Evolutionary conservation across 2,113 vertebrate species (phyloP).

Genomic region (Paedocypris sp.): DNA sequence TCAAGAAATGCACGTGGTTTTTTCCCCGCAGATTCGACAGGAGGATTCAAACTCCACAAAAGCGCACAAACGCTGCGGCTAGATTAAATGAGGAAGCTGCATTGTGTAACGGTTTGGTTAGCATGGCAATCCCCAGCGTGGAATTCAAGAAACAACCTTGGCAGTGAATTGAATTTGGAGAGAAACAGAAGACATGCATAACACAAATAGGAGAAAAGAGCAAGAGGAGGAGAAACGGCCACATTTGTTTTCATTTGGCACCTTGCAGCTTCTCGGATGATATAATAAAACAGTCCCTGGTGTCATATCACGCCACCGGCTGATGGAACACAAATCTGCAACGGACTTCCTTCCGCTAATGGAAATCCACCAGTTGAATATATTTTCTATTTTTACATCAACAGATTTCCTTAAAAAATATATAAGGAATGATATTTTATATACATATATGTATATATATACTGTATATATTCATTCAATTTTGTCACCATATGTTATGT

Average conservation of each 20-base stretch:
- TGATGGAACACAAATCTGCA: constrained; percentile 3
- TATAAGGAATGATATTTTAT: too few relatives aligned
- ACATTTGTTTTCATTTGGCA: constrained; percentile 61
- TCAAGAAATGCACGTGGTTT: not conserved
- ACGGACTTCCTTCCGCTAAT: constrained; percentile 16
- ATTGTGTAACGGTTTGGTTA: constrained; percentile 5
- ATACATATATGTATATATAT: too few relatives aligned
- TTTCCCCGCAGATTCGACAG: not conserved
- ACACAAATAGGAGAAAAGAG: constrained; percentile 32
- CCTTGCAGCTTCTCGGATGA: constrained; percentile 44
- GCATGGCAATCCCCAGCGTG: constrained; percentile 4
- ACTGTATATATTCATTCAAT: too few relatives aligned
- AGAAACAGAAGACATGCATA: constrained; percentile 11
- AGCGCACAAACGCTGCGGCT: not conserved
- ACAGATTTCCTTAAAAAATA: too few relatives aligned
- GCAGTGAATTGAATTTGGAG: constrained; percentile 20
- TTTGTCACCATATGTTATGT: too few relatives aligned
- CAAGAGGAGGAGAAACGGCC: constrained; percentile 22
- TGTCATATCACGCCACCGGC: constrained; percentile 20
- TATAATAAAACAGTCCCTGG: constrained; percentile 28
- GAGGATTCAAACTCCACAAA: not conserved
- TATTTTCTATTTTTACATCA: too few relatives aligned
- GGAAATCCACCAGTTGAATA: too few relatives aligned
- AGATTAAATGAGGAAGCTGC: constrained; percentile 16
- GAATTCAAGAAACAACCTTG: constrained; percentile 14